Evolutionary conservation across 2,797 vertebrate species (phyloP), one percentile per base, ranked within the genome.

Genomic region (Falco naumanni): DNA sequence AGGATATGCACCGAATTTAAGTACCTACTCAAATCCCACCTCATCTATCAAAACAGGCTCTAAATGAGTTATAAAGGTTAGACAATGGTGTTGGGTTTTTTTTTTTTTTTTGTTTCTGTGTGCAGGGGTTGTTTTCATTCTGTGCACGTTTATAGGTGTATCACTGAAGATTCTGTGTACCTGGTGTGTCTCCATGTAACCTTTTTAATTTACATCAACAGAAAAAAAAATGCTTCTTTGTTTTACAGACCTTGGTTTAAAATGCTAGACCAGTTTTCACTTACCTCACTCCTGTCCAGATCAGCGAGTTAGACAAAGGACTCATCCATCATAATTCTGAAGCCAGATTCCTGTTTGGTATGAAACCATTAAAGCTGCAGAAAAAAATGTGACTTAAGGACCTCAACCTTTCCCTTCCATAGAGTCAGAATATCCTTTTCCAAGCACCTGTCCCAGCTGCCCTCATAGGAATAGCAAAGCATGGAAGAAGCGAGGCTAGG

Each of bases 341-440:
- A 94, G 65, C 28, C 54, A 93, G 63, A 71, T 70, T 91, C 77
- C 37, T 93, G 60, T 75, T 93, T 88, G 25, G 34, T 93, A 63
- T 37, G 43, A 68, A 90, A 71, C 45, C 9, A 34, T 37, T 90
- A 84, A 93, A 86, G n/a, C 57, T 39, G 11, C 31, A 74, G 60
- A 12, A 78, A 87, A 70, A 93, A 78, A n/a, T 1, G 19, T 74
- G 68, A 80, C 57, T 45, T 68, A 54, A 71, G 61, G 70, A 87
- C 43, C 61, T 84, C 53, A 82, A 34, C 59, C 33, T 89, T 93
- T 95, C 31, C 22, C 14, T 84, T 84, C 14, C 22, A 54, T 39
- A 37, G 81, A 92, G 69, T 83, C 65, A 86, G 56, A 88, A 78
- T 53, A 84, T 20, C 57, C 28, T 63, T 90, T 45, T 89, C 20